Evolutionary conservation across 2,797 vertebrate genomes (phyloP).

Genomic region (Tauraco hartlaubi): DNA sequence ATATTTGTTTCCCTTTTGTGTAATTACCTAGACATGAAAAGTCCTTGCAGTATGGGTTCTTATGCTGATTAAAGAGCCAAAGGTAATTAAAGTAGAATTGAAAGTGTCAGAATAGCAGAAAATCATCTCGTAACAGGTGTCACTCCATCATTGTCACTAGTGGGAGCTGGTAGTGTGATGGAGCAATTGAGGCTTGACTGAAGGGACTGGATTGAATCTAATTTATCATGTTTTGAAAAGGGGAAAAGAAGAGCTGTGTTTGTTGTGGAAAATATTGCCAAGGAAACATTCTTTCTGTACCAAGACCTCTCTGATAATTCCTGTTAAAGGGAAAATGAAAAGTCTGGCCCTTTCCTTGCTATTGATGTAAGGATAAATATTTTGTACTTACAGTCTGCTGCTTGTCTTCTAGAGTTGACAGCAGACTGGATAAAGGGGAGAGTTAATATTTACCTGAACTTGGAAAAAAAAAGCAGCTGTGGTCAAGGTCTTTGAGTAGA

Average conservation of each 20-base stretch:
- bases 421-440: neutral
- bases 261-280: neutral
- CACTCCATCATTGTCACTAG: conserved; percentile 28
- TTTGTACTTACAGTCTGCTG: neutral
- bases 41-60: conserved; percentile 5
- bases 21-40: conserved; percentile 18
- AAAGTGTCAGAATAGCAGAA: conserved; percentile 56
- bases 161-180: neutral
- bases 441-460: conserved; percentile 27
- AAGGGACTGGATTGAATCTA: conserved; percentile 5
- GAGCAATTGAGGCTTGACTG: conserved; percentile 7
- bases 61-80: conserved; percentile 22
- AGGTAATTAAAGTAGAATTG: conserved; percentile 35
- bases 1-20: conserved; percentile 28
- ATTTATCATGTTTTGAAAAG: neutral
- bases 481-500: neutral
- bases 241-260: neutral
- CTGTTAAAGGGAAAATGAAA: neutral
- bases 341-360: neutral
- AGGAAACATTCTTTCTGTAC: neutral
- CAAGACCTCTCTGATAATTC: neutral
- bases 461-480: neutral
- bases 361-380: neutral
- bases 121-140: conserved; percentile 36
- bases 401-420: neutral